phyloP scores from a whole-genome alignment of 92 coral and sea anemone genomes.

The Phymanthus crucifer region DNA sequence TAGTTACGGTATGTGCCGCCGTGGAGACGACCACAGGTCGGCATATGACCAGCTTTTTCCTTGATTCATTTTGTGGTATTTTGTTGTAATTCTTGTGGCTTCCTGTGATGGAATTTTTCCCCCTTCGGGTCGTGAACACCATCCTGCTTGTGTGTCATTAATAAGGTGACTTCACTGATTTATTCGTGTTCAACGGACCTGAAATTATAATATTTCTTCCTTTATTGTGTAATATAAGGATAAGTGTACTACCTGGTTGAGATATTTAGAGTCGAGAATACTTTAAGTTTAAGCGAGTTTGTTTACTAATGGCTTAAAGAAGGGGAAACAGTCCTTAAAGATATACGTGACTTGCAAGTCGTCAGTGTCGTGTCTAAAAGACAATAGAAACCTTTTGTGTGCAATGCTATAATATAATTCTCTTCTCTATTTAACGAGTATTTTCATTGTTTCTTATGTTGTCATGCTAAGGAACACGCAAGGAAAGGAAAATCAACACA shows the following conservation, averaged over 20 bases:
- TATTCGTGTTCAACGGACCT: slow-evolving; percentile 4
- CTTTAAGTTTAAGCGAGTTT: not conserved
- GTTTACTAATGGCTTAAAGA: not conserved
- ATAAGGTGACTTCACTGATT: not conserved
- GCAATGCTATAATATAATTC: not conserved
- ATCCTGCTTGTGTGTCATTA: not conserved
- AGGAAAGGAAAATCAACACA: not conserved
- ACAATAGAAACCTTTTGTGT: slow-evolving; percentile 1
- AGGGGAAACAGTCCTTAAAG: not conserved
- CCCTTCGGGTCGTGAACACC: not conserved
- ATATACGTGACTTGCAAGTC: not conserved
- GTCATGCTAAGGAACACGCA: not conserved
- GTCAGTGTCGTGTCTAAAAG: not conserved
- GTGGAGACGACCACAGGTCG: not conserved
- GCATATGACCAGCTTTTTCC: not conserved
- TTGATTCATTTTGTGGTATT: slow-evolving; percentile 3
- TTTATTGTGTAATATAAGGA: not conserved
- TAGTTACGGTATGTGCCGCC: not conserved
- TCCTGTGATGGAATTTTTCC: slow-evolving; percentile 19
- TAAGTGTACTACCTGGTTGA: not conserved
- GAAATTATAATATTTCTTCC: not conserved
- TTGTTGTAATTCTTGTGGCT: slow-evolving; percentile 4
- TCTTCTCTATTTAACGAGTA: not conserved
- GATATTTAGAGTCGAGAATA: not conserved
- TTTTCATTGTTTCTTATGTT: not conserved